These are phyloP conservation scores for Eupleurogrammus muticus DNA, from an alignment of 2,797 vertebrate species.

Conservation along the genomic window DNA sequence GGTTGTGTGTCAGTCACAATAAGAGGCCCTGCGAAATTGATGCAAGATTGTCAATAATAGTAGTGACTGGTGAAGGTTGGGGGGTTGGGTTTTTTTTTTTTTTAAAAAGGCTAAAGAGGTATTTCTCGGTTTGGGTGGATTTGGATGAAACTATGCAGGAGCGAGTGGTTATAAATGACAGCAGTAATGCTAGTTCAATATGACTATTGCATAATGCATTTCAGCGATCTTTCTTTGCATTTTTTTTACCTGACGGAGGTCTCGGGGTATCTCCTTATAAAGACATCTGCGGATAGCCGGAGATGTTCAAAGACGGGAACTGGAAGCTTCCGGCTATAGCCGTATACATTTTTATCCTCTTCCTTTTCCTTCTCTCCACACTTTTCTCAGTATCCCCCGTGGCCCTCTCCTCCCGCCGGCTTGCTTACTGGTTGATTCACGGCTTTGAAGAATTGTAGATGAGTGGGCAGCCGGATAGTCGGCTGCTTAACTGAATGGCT, in stretches of 20 bases:
- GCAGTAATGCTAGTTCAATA: constrained; percentile 8
- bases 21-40: constrained; percentile 82
- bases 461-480: constrained; percentile 44
- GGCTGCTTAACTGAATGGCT: constrained; percentile 43
- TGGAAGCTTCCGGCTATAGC: constrained; percentile 58
- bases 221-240: constrained; percentile 12
- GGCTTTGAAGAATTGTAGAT: constrained; percentile 55
- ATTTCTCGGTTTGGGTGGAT: constrained; percentile 35
- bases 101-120: constrained; percentile 23
- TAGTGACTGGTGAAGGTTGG: constrained; percentile 50
- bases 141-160: constrained; percentile 10
- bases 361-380: constrained; percentile 34
- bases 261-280: constrained; percentile 40
- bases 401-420: constrained; percentile 29
- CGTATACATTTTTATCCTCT: constrained; percentile 71
- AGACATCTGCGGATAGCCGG: constrained; percentile 55
- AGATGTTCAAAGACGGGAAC: constrained; percentile 62
- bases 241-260: constrained; percentile 15
- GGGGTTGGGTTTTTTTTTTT: constrained; percentile 21
- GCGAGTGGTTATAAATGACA: constrained; percentile 15
- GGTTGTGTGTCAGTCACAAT: constrained; percentile 83
- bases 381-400: constrained; percentile 54
- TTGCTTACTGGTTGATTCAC: constrained; percentile 42
- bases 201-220: constrained; percentile 19
- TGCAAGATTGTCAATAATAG: constrained; percentile 80